Base-by-base conservation (phyloP, 2,888 invertebrate genomes). In the Leptinotarsa rubiginosa region DNA sequence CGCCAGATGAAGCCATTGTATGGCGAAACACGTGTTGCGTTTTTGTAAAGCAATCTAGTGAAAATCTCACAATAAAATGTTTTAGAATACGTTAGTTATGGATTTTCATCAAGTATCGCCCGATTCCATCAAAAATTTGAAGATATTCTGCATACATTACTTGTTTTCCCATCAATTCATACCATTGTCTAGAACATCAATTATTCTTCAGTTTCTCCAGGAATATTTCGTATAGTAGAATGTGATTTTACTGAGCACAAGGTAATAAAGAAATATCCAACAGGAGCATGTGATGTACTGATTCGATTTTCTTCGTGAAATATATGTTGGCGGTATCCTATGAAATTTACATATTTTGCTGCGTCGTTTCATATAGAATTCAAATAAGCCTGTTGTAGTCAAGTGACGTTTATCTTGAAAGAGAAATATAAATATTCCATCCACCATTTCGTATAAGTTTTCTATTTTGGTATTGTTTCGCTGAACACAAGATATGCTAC, bases 371-470 rank as follows among this genome's bases (percentile, higher is more conserved):
- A 56, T 56, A 56, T 0, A 12, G 56, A 56, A 56, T 56, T 56
- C 56, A 56, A 56, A 56, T 56, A 56, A 56, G 56, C 56, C 56
- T 13, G 56, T 18, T 22, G 56, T 20, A 56, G 18, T 56, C 56
- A 56, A 56, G 56, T 56, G 56, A 56, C 56, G 56, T 56, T 56
- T 56, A 56, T 56, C 56, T 56, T 56, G 56, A 56, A 18, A 56
- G 20, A 13, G 56, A 20, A 56, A 56, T 56, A 56, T 56, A 18
- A 56, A 56, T 56, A 56, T 56, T 13, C 1, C 22, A 56, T 18
- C 56, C 18, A 4, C 56, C 20, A 22, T 52, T 20, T 25, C 20
- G 52, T 31, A 16, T 2, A 10, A 41, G 10, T 0, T 41, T 41
- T 41, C 2, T 41, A 41, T 41, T 2, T 41, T 41, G 0, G 2